These are phyloP conservation scores for Sorex araneus DNA, from an alignment of 2,113 vertebrate genomes.

Conservation along the genomic window DNA sequence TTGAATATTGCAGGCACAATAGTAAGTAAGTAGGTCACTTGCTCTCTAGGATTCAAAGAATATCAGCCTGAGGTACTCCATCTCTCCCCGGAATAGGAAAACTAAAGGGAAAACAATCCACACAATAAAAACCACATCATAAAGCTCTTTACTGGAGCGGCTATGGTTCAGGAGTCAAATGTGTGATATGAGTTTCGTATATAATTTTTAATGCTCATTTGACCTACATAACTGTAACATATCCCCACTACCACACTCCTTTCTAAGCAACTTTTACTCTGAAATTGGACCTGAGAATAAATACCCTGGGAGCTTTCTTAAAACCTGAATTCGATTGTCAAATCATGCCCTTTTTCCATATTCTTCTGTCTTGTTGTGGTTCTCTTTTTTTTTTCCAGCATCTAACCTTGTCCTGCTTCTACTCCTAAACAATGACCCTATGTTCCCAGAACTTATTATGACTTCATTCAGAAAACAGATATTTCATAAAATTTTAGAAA, in stretches of 20 bases:
- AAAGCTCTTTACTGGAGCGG: constrained; percentile 17
- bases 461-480: constrained; percentile 22
- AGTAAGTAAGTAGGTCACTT: constrained; percentile 74
- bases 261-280: constrained; percentile 49
- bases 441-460: not conserved
- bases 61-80: not conserved
- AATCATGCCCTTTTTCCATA: not conserved
- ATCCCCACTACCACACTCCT: not conserved
- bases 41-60: constrained; percentile 70
- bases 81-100: constrained; percentile 30
- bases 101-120: constrained; percentile 47
- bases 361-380: not conserved
- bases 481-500: constrained; percentile 55
- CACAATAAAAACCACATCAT: not conserved
- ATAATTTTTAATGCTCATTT: constrained; percentile 60
- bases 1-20: constrained; percentile 63
- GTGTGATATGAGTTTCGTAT: not conserved
- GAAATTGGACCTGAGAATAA: constrained; percentile 68
- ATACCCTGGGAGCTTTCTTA: constrained; percentile 60
- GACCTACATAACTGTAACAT: constrained; percentile 44
- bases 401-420: not conserved
- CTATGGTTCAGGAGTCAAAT: not conserved
- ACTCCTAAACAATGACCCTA: not conserved
- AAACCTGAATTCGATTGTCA: constrained; percentile 43
- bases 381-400: not conserved